phyloP scores from a whole-genome alignment of 2,797 vertebrate species.

The Lithobates pipiens region DNA sequence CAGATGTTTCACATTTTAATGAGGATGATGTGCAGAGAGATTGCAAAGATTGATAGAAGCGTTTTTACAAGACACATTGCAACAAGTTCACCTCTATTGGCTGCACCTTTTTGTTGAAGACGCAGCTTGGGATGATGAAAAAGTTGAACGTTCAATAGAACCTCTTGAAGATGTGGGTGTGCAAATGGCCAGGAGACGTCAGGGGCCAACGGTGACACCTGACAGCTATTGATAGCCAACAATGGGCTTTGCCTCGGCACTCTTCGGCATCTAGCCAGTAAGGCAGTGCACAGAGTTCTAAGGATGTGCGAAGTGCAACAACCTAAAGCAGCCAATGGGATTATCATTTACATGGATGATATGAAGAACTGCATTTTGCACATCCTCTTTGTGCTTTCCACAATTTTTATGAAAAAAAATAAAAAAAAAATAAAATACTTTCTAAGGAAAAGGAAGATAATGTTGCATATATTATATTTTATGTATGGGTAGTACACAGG shows the following conservation, averaged over 20 bases:
- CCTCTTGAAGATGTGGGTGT: background rate
- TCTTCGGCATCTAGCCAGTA: too few relatives aligned
- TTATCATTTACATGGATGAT: too few relatives aligned
- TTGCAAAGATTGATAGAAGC: constrained; percentile 70
- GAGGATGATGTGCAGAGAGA: constrained; percentile 73
- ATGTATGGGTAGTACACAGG: background rate
- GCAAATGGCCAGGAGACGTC: background rate
- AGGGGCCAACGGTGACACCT: background rate
- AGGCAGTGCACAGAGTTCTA: background rate
- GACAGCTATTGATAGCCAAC: background rate
- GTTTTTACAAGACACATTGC: constrained; percentile 65
- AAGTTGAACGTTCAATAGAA: background rate
- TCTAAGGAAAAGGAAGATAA: too few relatives aligned
- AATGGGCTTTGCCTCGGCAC: background rate
- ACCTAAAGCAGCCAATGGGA: too few relatives aligned
- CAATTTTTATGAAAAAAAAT: too few relatives aligned
- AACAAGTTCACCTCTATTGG: constrained; percentile 62
- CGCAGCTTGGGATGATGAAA: background rate
- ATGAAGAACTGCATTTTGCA: too few relatives aligned
- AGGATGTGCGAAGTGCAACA: too few relatives aligned
- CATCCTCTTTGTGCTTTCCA: too few relatives aligned
- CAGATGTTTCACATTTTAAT: constrained; percentile 75
- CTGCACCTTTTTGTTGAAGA: constrained; percentile 16
- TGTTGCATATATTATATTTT: too few relatives aligned
- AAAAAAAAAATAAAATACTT: too few relatives aligned